Evolutionary conservation across 1,140 invertebrate species (phyloP).

Genomic region (Leptinotarsa lineolata): DNA sequence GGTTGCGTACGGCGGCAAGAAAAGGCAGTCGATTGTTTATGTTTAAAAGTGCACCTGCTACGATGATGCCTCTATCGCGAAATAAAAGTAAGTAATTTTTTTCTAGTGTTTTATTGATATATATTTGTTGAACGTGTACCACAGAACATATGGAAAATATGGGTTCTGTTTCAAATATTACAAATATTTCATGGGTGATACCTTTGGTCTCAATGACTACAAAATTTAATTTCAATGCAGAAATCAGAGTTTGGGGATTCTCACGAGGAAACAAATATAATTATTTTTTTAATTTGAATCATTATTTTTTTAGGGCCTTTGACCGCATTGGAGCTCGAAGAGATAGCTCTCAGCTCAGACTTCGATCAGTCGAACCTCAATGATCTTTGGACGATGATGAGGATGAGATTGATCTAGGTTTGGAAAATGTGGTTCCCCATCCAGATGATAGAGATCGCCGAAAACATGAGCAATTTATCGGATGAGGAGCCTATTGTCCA

Average conservation of each 20-base stretch:
- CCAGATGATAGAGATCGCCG: slow-evolving; percentile 15
- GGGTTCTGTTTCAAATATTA: background rate
- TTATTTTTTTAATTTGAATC: too few species aligned
- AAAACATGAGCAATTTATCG: slow-evolving; percentile 26
- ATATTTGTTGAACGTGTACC: background rate
- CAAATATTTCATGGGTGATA: background rate
- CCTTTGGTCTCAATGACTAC: too few species aligned
- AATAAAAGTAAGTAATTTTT: too few species aligned
- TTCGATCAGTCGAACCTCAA: slow-evolving; percentile 14
- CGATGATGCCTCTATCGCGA: too few species aligned
- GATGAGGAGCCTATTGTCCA: slow-evolving; percentile 26
- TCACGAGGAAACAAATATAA: too few species aligned
- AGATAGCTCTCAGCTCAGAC: slow-evolving; percentile 18
- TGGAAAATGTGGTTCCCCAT: background rate
- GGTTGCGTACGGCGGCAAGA: too few species aligned
- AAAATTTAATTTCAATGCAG: too few species aligned
- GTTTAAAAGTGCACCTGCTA: too few species aligned
- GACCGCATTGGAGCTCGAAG: slow-evolving; percentile 19
- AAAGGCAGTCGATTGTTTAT: too few species aligned
- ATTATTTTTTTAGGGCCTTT: slow-evolving; percentile 23
- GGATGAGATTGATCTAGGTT: background rate
- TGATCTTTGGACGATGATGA: slow-evolving; percentile 13
- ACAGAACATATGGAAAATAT: background rate
- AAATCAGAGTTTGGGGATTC: too few species aligned
- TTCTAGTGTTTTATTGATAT: background rate